phyloP scores from a whole-genome alignment of 2,888 invertebrate species.

The Eugnorisma glareosa region DNA sequence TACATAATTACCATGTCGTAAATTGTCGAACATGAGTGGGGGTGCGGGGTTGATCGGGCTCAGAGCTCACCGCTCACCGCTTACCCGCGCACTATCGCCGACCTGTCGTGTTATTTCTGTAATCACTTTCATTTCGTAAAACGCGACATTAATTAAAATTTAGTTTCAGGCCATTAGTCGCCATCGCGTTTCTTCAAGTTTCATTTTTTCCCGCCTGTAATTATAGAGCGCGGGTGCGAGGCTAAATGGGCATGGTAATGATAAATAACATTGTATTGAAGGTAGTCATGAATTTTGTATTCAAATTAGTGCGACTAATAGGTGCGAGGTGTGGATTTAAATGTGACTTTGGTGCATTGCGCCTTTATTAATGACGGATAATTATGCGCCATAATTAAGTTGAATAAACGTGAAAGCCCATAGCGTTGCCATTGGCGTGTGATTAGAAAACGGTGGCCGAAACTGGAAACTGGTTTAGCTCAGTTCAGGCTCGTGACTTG shows the following conservation, averaged over 20 bases:
- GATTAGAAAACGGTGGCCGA: conserved; percentile 84
- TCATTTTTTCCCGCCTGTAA: conserved; percentile 87
- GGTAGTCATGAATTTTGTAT: conserved; percentile 89
- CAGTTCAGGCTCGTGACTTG: conserved; percentile 88
- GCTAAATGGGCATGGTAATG: conserved; percentile 89
- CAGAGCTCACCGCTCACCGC: conserved; percentile 72
- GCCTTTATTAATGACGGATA: conserved; percentile 78
- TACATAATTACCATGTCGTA: conserved; percentile 88
- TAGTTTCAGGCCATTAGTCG: conserved; percentile 90
- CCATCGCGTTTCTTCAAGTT: conserved; percentile 89
- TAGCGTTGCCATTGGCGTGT: conserved; percentile 78
- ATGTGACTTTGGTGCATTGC: conserved; percentile 80
- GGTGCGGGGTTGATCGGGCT: conserved; percentile 73
- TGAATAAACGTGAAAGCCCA: conserved; percentile 55
- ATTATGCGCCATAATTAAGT: conserved; percentile 70
- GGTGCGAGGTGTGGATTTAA: conserved; percentile 85
- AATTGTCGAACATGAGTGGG: conserved; percentile 86
- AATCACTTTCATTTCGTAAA: conserved; percentile 90
- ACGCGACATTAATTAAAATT: conserved; percentile 91
- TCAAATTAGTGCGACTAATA: conserved; percentile 88
- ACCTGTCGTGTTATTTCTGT: conserved; percentile 89
- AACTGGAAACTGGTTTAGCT: conserved; percentile 83
- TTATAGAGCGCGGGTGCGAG: conserved; percentile 87
- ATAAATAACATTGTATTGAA: conserved; percentile 89
- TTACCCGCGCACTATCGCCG: conserved; percentile 77